Base-by-base conservation (phyloP, 2,113 vertebrate genomes). In the Phaethornis superciliosus region DNA sequence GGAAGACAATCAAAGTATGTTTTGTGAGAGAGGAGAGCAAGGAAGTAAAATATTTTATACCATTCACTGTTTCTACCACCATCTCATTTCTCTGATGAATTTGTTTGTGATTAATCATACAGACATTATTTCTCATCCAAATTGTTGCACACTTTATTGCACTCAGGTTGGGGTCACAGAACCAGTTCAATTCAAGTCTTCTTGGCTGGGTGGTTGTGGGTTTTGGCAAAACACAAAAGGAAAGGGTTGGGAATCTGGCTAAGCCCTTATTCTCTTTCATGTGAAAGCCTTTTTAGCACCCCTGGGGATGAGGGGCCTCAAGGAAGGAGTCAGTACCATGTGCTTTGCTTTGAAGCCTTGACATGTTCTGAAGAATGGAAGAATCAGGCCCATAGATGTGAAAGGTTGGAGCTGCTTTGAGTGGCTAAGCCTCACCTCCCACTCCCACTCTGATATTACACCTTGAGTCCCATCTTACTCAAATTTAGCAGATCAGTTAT, bases 271-370 rank as follows among this genome's bases (percentile, higher is more conserved):
- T 71, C 58, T 40, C 62, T 90, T 92, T 93, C 49, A 81, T 79
- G 69, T 71, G 37, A 71, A 81, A 88, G 4, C 6, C n/a, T 37
- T 71, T 71, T 75, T 33, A 78, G 11, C 35, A n/a, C 16, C 6
- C 2, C 2, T 58, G 22, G 33, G 16, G 18, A 55, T 40, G 10
- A 7, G 24, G n/a, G 24, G 4, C 6, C 7, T 82, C 2, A 1
- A 72, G n/a, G n/a, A 24, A 69, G 12, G 7, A 83, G 16, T 63
- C 47, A 44, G 42, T 27, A 15, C 47, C 21, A 15, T 4, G 23
- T 33, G 42, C 26, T 49, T 62, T 81, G 23, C 20, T 33, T 76
- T 54, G 64, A 72, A 75, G 27, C 20, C 52, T 62, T 72, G 49
- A 44, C n/a, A 23, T 15, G 16, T 62, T 91, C 51, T 37, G 21